phyloP scores from a whole-genome alignment of 2,113 vertebrate species.

The Elephas maximus region DNA sequence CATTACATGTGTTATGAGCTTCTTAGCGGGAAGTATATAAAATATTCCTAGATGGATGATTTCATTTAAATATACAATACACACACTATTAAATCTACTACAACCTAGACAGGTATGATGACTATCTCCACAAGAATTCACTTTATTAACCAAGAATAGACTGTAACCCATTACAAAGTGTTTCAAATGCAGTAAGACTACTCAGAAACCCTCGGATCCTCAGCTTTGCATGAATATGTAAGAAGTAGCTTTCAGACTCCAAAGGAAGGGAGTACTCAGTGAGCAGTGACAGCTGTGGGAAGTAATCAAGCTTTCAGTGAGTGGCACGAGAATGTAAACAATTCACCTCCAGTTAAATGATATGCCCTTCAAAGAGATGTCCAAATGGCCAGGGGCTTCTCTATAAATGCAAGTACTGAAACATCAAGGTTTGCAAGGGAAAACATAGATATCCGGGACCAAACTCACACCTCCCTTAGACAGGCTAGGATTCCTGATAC shows the following conservation, averaged over 20 bases:
- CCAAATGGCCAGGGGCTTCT: constrained; percentile 26
- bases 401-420: not conserved
- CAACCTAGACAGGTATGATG: constrained; percentile 14
- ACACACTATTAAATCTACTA: constrained; percentile 38
- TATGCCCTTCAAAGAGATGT: constrained; percentile 13
- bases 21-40: constrained; percentile 51
- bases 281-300: constrained; percentile 37
- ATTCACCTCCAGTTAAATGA: constrained; percentile 39
- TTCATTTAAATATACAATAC: constrained; percentile 48
- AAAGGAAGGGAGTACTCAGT: constrained; percentile 28
- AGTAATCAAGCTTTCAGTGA: constrained; percentile 41
- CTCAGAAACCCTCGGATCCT: constrained; percentile 26
- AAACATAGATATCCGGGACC: not conserved
- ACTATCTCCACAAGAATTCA: not conserved
- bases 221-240: constrained; percentile 50
- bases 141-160: constrained; percentile 51
- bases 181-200: constrained; percentile 52
- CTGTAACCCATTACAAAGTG: not conserved
- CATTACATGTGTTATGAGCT: constrained; percentile 1
- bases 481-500: not conserved
- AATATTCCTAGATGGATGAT: constrained; percentile 49
- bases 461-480: not conserved
- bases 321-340: not conserved
- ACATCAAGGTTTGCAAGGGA: not conserved
- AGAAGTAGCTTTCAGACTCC: constrained; percentile 41